A percentile compares a stretch with the other conserved stretches of the same genome.
These are phyloP conservation scores for Helobdella robusta DNA, from an alignment of 2,888 invertebrate genomes.

Conservation along the genomic window DNA sequence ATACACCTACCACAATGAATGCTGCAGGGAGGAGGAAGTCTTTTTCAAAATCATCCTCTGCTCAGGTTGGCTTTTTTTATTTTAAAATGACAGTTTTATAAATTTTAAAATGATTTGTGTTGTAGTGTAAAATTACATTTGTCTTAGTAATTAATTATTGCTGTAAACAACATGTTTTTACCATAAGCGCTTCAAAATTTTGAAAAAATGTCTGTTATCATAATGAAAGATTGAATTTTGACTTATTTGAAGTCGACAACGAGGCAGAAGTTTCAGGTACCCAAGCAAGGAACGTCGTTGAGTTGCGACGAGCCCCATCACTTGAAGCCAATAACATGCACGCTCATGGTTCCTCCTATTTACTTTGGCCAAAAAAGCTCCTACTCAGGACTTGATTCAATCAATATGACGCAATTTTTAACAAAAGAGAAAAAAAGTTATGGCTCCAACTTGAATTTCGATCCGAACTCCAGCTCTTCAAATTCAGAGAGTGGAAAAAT, in stretches of 20 bases:
- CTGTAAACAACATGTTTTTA: too few species aligned
- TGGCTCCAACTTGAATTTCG: conserved; percentile 9
- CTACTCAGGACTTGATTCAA: not conserved
- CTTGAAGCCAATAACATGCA: not conserved
- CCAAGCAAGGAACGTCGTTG: not conserved
- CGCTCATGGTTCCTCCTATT: conserved; percentile 5
- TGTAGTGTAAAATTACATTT: not conserved
- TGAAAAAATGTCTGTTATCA: too few species aligned
- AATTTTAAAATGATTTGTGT: not conserved
- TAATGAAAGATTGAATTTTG: too few species aligned
- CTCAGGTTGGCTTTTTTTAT: conserved; percentile 3
- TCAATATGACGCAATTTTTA: conserved; percentile 11
- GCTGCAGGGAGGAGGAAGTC: conserved; percentile 13
- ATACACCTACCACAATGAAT: not conserved
- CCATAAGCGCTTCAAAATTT: too few species aligned
- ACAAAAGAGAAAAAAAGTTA: conserved; percentile 14
- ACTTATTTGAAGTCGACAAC: not conserved
- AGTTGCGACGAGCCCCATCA: conserved; percentile 11
- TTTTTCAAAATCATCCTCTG: conserved; percentile 12
- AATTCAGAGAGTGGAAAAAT: not conserved
- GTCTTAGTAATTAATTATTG: not conserved
- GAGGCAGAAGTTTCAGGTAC: not conserved
- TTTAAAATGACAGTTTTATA: conserved; percentile 4
- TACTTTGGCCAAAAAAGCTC: not conserved
- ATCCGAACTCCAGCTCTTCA: not conserved